Evolutionary conservation across 2,888 invertebrate species (phyloP).

Genomic region (Aphodius sticticus): DNA sequence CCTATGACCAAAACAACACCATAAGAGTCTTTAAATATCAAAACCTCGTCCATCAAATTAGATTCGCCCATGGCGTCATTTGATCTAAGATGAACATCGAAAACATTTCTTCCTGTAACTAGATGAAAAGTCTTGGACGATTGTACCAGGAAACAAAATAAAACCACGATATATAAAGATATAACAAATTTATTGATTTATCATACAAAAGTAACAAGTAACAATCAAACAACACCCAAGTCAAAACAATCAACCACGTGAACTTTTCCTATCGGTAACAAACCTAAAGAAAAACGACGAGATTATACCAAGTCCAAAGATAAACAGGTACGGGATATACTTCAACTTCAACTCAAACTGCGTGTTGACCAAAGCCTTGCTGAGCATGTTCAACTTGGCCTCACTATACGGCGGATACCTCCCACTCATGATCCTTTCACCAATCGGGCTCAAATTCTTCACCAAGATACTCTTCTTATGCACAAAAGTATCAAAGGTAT

Average conservation of each 20-base stretch:
- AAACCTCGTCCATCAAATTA: too few species aligned
- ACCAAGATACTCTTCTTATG: constrained; percentile 86
- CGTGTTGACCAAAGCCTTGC: constrained; percentile 17
- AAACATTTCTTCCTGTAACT: too few species aligned
- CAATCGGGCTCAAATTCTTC: constrained; percentile 72
- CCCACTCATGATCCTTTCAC: constrained; percentile 71
- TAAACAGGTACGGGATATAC: constrained; percentile 28
- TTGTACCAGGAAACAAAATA: too few species aligned
- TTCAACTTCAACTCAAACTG: constrained; percentile 26
- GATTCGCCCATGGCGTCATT: too few species aligned
- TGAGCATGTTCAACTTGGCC: constrained; percentile 65
- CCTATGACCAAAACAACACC: too few species aligned
- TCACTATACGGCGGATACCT: constrained; percentile 88
- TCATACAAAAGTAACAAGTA: constrained; percentile 8
- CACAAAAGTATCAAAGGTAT: constrained; percentile 90
- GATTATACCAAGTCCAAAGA: constrained; percentile 31
- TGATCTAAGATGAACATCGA: too few species aligned
- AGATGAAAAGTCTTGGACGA: too few species aligned
- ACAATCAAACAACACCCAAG: background rate
- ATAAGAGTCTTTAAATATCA: too few species aligned
- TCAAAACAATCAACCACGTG: background rate
- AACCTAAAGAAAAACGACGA: constrained; percentile 29
- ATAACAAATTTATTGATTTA: background rate
- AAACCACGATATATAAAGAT: background rate
- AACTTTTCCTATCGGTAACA: constrained; percentile 21